These are phyloP conservation scores for Heteromormyrus szaboi DNA, from an alignment of 2,797 vertebrate species.

Conservation along the genomic window DNA sequence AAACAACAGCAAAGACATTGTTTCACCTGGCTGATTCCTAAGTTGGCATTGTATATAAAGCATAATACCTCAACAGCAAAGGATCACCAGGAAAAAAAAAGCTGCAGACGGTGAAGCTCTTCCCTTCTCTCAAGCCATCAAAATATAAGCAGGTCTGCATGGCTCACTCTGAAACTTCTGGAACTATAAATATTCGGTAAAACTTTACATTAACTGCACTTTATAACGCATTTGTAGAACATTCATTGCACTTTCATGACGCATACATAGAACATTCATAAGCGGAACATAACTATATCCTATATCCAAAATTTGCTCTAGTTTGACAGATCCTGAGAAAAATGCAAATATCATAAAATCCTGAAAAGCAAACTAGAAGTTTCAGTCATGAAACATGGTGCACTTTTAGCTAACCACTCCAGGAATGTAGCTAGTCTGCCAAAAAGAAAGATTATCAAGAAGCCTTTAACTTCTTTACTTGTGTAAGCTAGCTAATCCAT, in stretches of 20 bases:
- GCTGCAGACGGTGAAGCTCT: background rate
- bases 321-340: background rate
- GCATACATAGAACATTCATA: background rate
- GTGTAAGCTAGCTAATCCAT: background rate
- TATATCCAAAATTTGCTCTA: background rate
- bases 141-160: background rate
- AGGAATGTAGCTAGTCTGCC: background rate
- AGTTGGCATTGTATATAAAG: background rate
- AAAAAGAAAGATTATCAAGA: background rate
- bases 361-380: background rate
- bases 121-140: background rate
- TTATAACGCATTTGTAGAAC: background rate
- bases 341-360: background rate
- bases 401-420: background rate
- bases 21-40: background rate
- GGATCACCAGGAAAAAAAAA: background rate
- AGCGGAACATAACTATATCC: background rate
- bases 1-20: background rate
- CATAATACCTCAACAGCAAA: background rate
- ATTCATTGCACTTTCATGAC: background rate
- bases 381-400: background rate
- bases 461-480: background rate
- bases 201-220: background rate
- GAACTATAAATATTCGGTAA: background rate
- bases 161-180: background rate